Evolutionary conservation across 2,797 vertebrate species (phyloP), one percentile per base, ranked within the genome.

Genomic region (Vireo griseus): DNA sequence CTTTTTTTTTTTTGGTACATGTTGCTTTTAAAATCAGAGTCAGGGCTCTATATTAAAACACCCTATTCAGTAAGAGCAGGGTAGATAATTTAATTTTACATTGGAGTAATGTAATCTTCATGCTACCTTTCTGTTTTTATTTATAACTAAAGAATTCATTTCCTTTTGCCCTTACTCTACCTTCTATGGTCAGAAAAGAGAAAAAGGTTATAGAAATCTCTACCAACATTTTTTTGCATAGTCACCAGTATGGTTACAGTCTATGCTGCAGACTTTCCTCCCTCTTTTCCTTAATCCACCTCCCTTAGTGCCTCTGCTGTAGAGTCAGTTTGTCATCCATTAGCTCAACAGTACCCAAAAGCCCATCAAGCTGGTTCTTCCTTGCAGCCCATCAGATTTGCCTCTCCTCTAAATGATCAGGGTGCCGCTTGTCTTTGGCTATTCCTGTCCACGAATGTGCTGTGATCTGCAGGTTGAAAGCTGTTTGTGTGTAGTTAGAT

Each of bases 101-200:
- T 67, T 84, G 18, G 7, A 55, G 39, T 87, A 93, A 89, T 89
- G 12, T 55, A 76, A 82, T 73, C 55, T 75, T 88, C 44, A 66
- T 85, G 16, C 19, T 87, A 79, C 33, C 18, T 92, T 91, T 90
- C 51, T 91, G 63, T 42, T 94, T 94, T 89, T 89, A 73, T 94
- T 93, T 92, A 59, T 82, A 67, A 79, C 8, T 24, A 54, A 75
- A 62, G 6, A 59, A 79, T 73, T 77, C 0, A 39, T 66, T 26
- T 79, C 51, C 29, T 79, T 92, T 94, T 91, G 74, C 33, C 71
- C 68, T 88, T 92, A 35, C 7, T 55, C 9, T 95, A 10, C 31
- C 29, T 73, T 48, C 16, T n/a, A 42, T 66, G 28, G 10, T 4
- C 18, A 6, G 1, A 62, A 37, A 92, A 63, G 31, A 31, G 19